Evolutionary conservation across 1,140 invertebrate species (phyloP), one percentile per base, ranked within the genome.

Genomic region (Hypsibius dujardini): DNA sequence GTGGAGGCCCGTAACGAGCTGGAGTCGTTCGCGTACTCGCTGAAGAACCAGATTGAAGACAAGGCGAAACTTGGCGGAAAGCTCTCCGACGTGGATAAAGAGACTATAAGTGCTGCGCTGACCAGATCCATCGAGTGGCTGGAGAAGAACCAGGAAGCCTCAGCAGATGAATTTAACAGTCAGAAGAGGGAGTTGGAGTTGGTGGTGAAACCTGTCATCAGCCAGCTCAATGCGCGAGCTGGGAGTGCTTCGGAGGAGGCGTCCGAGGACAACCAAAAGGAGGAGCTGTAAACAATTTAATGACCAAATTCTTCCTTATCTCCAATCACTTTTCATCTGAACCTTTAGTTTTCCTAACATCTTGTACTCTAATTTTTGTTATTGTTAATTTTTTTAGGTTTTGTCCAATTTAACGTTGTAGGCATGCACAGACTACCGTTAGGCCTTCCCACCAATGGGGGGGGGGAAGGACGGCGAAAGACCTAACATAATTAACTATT

Each of bases 81-180:
- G 80, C 81, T 91, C 47, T 85, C 84, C 75, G 90, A 90, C 71
- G 87, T 90, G 1, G 95, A 98, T 70, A 98, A 98, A 79, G 81
- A 88, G 2, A 97, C 93, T 76, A 92, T 98, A 84, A 93, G 96
- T 78, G 87, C 77, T 47, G 91, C 90, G 42, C 90, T 97, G 75
- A 93, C 97, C 74, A 92, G 93, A 74, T 89, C 92, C 72, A 98
- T 99, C 77, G 95, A 96, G 78, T 98, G 95, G 95, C 81, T 98
- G 50, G 95, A 98, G 80, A 87, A 90, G 73, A 95, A 98, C 80
- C 87, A 88, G 75, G 94, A 98, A 74, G 89, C 90, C 2, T 92
- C 97, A 67, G 84, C 88, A 0, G 92, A 95, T 76, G 91, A 95
- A 70, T 92, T 91, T 81, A 92, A 94, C 78, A 88, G 89, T 78